Percentiles rank a stretch among this genome's conserved stretches.
Evolutionary conservation across 2,888 invertebrate genomes (phyloP).

Genomic region (Caenorhabditis sp.): DNA sequence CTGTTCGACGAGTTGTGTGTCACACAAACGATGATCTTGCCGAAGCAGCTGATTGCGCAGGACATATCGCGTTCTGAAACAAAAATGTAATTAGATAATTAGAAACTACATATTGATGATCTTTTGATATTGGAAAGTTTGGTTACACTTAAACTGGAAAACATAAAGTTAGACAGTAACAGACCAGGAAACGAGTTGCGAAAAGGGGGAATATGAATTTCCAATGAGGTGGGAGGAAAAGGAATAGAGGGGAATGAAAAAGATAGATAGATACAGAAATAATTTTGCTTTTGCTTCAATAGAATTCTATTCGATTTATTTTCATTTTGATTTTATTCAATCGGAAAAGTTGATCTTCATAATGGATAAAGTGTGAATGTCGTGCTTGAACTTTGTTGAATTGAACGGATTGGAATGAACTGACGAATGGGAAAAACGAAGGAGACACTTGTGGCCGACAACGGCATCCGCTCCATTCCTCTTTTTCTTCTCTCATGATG

Average conservation of each 20-base stretch:
- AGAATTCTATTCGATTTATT: too few relatives aligned
- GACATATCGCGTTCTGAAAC: slow-evolving; percentile 50
- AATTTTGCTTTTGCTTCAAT: too few relatives aligned
- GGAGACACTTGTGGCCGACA: slow-evolving; percentile 46
- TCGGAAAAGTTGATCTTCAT: too few relatives aligned
- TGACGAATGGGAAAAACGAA: slow-evolving; percentile 1
- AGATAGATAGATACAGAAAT: background rate
- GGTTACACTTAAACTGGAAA: too few relatives aligned
- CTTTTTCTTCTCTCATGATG: slow-evolving; percentile 35
- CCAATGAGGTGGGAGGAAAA: slow-evolving; percentile 6
- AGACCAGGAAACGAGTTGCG: background rate
- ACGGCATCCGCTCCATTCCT: slow-evolving; percentile 16
- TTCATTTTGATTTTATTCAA: background rate
- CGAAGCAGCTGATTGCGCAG: slow-evolving; percentile 52
- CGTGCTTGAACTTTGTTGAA: slow-evolving; percentile 20
- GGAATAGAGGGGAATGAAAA: background rate
- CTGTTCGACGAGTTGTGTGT: slow-evolving; percentile 31
- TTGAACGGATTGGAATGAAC: slow-evolving; percentile 9
- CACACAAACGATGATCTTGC: slow-evolving; percentile 49
- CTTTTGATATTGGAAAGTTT: background rate
- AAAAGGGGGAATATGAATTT: slow-evolving; percentile 4
- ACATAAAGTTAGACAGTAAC: slow-evolving; percentile 3
- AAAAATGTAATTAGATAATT: too few relatives aligned
- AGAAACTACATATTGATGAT: too few relatives aligned
- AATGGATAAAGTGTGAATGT: background rate